A percentile compares a stretch with the other conserved stretches of the same genome.
Evolutionary conservation across 2,888 invertebrate genomes (phyloP).

Genomic region (Euzetes globulus): DNA sequence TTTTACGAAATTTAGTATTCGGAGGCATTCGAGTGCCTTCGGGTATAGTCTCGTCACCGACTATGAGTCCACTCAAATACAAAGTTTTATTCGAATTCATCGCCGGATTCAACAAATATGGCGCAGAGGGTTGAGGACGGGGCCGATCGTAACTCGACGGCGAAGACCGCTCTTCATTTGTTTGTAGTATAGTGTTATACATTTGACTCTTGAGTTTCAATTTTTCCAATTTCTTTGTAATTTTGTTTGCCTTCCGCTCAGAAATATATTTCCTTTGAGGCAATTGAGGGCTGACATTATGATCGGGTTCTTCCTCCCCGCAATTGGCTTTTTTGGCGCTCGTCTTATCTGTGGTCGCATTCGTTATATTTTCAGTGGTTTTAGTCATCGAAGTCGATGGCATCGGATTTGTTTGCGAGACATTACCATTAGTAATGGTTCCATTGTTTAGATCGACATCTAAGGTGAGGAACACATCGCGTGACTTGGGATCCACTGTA

Average conservation of each 20-base stretch:
- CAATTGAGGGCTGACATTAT: neutral
- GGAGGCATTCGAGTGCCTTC: slow-evolving; percentile 46
- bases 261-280: neutral
- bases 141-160: neutral
- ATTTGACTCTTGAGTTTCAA: slow-evolving; percentile 4
- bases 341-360: neutral
- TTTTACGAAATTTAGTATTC: slow-evolving; percentile 45
- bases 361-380: neutral
- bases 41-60: slow-evolving; percentile 45
- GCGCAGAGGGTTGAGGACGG: neutral
- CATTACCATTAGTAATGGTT: slow-evolving; percentile 37
- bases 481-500: neutral
- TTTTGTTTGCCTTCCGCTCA: neutral
- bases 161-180: slow-evolving; percentile 16
- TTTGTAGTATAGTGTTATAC: neutral
- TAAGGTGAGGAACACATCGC: neutral
- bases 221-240: slow-evolving; percentile 8
- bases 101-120: neutral
- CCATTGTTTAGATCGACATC: slow-evolving; percentile 16
- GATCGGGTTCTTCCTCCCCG: neutral
- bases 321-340: neutral
- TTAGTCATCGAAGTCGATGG: neutral
- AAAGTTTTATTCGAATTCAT: neutral
- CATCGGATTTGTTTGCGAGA: neutral
- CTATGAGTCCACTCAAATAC: slow-evolving; percentile 21